Evolutionary conservation across 2,888 invertebrate species (phyloP).

Genomic region (Cosmorhoe ocellata): DNA sequence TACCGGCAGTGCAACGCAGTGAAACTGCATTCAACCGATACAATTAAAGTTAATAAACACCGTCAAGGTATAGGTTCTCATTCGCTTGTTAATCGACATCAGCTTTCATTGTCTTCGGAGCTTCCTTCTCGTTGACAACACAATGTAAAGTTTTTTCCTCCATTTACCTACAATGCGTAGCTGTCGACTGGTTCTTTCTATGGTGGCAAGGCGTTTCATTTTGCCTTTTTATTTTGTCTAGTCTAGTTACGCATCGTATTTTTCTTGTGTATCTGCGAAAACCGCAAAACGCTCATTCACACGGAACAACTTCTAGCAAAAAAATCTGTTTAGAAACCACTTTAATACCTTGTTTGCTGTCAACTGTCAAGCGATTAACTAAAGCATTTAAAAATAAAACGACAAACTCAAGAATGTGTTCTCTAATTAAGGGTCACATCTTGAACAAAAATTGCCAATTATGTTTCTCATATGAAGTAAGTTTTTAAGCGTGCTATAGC

Average conservation of each 20-base stretch:
- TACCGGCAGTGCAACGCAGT: slow-evolving; percentile 57
- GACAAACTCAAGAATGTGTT: slow-evolving; percentile 47
- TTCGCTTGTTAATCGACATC: slow-evolving; percentile 64
- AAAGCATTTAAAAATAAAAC: slow-evolving; percentile 7
- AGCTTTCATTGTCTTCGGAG: slow-evolving; percentile 71
- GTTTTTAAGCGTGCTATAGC: slow-evolving; percentile 46
- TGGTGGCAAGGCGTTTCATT: slow-evolving; percentile 49
- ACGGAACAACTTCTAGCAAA: slow-evolving; percentile 54
- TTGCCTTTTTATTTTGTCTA: slow-evolving; percentile 37
- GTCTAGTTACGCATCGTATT: slow-evolving; percentile 45
- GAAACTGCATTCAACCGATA: slow-evolving; percentile 73
- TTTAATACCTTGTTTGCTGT: slow-evolving; percentile 22
- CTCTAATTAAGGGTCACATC: slow-evolving; percentile 27
- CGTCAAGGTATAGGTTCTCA: slow-evolving; percentile 68
- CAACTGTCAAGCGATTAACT: slow-evolving; percentile 8
- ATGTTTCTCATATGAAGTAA: slow-evolving; percentile 45
- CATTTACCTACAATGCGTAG: slow-evolving; percentile 61
- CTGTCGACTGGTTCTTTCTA: slow-evolving; percentile 55
- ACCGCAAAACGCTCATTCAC: slow-evolving; percentile 66
- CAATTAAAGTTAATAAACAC: slow-evolving; percentile 74
- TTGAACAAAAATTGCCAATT: slow-evolving; percentile 35
- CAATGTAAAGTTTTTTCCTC: slow-evolving; percentile 70
- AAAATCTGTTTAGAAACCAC: slow-evolving; percentile 46
- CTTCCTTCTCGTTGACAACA: slow-evolving; percentile 64
- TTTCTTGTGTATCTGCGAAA: slow-evolving; percentile 57